phyloP scores from a whole-genome alignment of 2,113 vertebrate genomes.

The Oxygymnocypris stewartii region DNA sequence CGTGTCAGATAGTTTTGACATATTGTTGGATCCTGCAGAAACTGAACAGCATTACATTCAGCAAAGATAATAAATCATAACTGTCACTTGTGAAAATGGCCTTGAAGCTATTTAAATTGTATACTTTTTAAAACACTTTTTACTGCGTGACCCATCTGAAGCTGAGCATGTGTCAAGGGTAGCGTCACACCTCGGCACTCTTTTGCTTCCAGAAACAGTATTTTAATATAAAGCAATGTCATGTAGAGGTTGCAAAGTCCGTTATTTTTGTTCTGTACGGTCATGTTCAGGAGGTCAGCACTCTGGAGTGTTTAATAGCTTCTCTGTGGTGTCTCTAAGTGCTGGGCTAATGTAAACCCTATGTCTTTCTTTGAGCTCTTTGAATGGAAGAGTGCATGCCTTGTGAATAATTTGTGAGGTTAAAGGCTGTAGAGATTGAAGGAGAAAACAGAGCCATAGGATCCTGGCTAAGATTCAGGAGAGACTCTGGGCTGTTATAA shows the following conservation, averaged over 20 bases:
- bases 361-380: conserved; percentile 20
- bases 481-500: neutral
- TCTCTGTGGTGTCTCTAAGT: conserved; percentile 4
- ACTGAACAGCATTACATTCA: neutral
- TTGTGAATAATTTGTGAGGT: conserved; percentile 31
- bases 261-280: conserved; percentile 13
- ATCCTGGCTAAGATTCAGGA: conserved; percentile 23
- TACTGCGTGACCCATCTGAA: neutral
- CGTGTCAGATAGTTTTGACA: neutral
- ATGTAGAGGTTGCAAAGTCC: neutral
- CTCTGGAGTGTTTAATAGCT: neutral
- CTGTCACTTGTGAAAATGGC: neutral
- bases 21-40: neutral
- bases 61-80: neutral
- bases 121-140: neutral
- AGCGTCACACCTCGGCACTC: neutral
- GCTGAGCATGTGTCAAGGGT: neutral
- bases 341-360: neutral
- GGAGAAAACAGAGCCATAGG: too few relatives aligned
- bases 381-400: conserved; percentile 24
- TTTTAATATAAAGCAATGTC: neutral
- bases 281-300: neutral
- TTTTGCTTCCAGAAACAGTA: neutral
- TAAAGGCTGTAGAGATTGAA: conserved; percentile 23
- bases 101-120: neutral